Base-by-base conservation (phyloP, 2,113 vertebrate genomes). In the Albula goreensis region DNA sequence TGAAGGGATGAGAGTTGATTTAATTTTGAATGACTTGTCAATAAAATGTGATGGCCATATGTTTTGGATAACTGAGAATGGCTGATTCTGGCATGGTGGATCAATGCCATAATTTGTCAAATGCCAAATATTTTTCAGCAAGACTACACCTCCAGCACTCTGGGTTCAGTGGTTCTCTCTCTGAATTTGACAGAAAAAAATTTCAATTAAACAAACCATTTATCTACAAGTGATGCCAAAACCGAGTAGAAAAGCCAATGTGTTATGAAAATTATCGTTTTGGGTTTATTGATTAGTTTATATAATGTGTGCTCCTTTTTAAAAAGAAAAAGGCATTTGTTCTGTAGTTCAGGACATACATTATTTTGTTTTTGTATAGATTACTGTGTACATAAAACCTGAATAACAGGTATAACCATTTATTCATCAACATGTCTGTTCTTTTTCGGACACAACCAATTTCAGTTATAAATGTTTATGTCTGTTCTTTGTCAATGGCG, bases 401-500 rank as follows among this genome's bases (percentile, higher is more conserved):
- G 50, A n/a, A 15, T 22, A 78, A 31, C 83, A 49, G 84, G 83
- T 5, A 22, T 41, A 66, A 22, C 56, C 19, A 15, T 63, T 60
- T 22, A 81, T 22, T 10, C 1, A 10, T 31, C 70, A 5, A 8
- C 9, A 11, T 74, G 8, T 31, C 70, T 74, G 22, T 74, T 66
- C 60, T 19, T 80, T 9, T 79, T 74, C 6, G 31, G 60, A 80
- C 15, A 7, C 41, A 56, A 7, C n/a, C 52, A 13, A n/a, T 50
- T 51, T 81, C 48, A 10, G 78, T 53, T 19, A 25, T 19, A 86
- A 22, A 48, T 13, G 5, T 57, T 83, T 50, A 52, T 86, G 83
- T 57, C 19, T n/a, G 50, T 63, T 50, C 57, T 81, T 87, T 79
- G 88, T 90, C 79, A 90, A 82, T 89, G 86, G 78, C 84, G 84